Evolutionary conservation across 2,113 vertebrate genomes (phyloP), one percentile per base, ranked within the genome.

Genomic region (Haplochromis burtoni): DNA sequence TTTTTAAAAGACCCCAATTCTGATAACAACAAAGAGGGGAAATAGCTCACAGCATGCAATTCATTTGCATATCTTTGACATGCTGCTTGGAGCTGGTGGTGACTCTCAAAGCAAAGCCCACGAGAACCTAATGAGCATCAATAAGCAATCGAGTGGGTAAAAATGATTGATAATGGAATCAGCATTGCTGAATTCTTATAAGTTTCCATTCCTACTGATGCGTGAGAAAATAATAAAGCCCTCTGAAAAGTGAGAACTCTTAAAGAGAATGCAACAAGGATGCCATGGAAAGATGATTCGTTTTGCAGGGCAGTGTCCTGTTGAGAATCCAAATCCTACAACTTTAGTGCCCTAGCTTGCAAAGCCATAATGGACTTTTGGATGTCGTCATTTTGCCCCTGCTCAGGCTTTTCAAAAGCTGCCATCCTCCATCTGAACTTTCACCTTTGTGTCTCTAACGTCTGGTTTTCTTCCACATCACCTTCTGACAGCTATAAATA

Each of bases 171-270:
- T 59, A 31, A 59, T 59, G 14, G 8, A 59, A 10, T 59, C 55
- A 59, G 5, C 26, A 59, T 59, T 59, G 55, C 14, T 59, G 0
- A 31, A 61, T 61, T 61, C 5, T 61, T 61, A 33, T 7, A 3
- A 33, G 14, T 33, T 61, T 0, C 57, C 57, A 61, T 19, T 31
- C 57, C 57, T 61, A 61, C 2, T 61, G 59, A 61, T 61, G 0
- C 0, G 57, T 61, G 16, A 2, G 16, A 63, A 3, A 33, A 19
- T 10, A 33, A 31, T 61, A 33, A 61, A 61, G 57, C 16, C 59
- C 0, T 31, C 59, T 63, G 16, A 33, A 11, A 63, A 63, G 29
- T 63, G 31, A 63, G 29, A 1, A 35, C 55, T 59, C 8, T 59
- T 1, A 63, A 35, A 63, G 1, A 35, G 31, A 11, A 63, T 63